These are phyloP conservation scores for Gobio occitaniae DNA, from an alignment of 2,797 vertebrate genomes.

Conservation along the genomic window DNA sequence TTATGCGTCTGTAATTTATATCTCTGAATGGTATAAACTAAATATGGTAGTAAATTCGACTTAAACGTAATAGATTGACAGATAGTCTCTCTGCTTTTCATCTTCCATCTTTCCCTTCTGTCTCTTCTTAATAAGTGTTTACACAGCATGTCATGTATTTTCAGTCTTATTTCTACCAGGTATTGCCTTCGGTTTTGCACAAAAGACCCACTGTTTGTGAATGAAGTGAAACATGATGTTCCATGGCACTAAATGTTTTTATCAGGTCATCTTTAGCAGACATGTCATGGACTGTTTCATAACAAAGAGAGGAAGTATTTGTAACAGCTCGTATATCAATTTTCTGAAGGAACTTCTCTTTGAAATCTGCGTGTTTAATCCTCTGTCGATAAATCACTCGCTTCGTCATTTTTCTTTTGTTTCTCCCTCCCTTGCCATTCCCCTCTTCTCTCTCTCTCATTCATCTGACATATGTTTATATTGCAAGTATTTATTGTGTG, in stretches of 20 bases:
- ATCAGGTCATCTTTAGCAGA: constrained; percentile 40
- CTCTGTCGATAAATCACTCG: constrained; percentile 63
- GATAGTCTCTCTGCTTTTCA: not conserved
- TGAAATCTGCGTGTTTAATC: constrained; percentile 44
- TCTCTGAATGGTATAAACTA: not conserved
- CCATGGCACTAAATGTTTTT: constrained; percentile 38
- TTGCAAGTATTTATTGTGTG: constrained; percentile 53
- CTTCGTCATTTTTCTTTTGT: constrained; percentile 39
- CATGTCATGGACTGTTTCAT: not conserved
- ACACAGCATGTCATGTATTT: not conserved
- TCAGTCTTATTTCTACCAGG: not conserved
- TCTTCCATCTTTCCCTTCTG: not conserved
- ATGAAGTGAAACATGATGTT: constrained; percentile 34
- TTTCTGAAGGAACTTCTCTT: constrained; percentile 18
- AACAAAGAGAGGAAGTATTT: constrained; percentile 47
- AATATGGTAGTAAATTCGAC: not conserved
- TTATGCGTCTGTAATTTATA: not conserved
- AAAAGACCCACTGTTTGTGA: constrained; percentile 25
- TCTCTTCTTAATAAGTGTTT: constrained; percentile 12
- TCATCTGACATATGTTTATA: constrained; percentile 51
- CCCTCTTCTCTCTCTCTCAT: constrained; percentile 22
- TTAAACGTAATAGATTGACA: not conserved
- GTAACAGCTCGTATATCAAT: constrained; percentile 24
- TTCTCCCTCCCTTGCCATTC: constrained; percentile 16
- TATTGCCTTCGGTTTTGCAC: not conserved